Base-by-base conservation (phyloP, 2,113 vertebrate genomes). In the Neogale vison region DNA sequence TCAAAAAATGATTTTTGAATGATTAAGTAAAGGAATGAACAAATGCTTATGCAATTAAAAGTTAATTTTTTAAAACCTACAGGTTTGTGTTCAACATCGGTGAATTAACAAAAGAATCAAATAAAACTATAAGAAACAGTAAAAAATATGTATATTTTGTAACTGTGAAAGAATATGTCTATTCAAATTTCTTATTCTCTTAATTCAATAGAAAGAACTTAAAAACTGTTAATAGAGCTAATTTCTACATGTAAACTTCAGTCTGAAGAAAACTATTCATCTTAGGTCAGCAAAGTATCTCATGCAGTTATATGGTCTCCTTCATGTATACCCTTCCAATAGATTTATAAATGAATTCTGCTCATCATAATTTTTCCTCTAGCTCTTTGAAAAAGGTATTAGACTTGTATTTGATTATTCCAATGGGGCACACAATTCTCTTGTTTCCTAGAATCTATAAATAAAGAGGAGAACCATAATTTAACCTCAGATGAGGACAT, bases 381-480 rank as follows among this genome's bases (percentile, higher is more conserved):
- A 93, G 26, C 17, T 24, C 57, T 81, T 95, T 95, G 50, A 86
- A 76, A 96, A 94, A 39, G 45, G 17, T 52, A 85, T 96, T 87
- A 50, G 4, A 47, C 6, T 93, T 24, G 72, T 72, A 59, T 72
- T 82, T 83, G 57, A 55, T 79, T 86, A 72, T 57, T 92, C 12
- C 88, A 90, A 42, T 79, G 47, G 6, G 18, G 12, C 55, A 24
- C 7, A 71, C 88, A 21, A 90, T 50, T 89, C 6, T 34, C 17
- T 72, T 76, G 8, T 92, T 83, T 87, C 13, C 11, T 13, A 85
- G 95, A 59, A 29, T 17, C 29, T 83, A 47, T 81, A 88, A 87
- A 47, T 76, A 31, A 88, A 88, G 29, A 31, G 13, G 47, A 95
- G 13, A 21, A 6, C 11, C 50, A 55, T 42, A 90, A 34, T 76